Evolutionary conservation across 1,140 invertebrate species (phyloP).

Genomic region (Lutraria rhynchaena): DNA sequence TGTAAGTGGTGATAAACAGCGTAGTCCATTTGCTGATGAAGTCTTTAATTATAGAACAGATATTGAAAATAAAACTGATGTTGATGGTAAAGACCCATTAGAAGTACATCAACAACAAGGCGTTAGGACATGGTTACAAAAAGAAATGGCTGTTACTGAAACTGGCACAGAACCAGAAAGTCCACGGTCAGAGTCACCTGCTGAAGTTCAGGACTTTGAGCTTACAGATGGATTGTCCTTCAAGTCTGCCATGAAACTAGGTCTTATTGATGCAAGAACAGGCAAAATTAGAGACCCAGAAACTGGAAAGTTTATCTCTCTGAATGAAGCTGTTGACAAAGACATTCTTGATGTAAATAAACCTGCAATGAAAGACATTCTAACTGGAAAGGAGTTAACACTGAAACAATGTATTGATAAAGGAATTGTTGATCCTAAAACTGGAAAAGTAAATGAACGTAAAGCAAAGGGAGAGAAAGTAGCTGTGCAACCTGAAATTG

Average conservation of each 20-base stretch:
- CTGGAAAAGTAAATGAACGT: constrained; percentile 79
- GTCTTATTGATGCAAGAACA: constrained; percentile 88
- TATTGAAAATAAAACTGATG: constrained; percentile 61
- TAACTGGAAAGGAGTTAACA: constrained; percentile 68
- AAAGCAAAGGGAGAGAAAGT: constrained; percentile 64
- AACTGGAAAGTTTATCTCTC: constrained; percentile 88
- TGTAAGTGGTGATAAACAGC: constrained; percentile 52
- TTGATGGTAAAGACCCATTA: constrained; percentile 13
- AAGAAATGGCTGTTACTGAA: constrained; percentile 46
- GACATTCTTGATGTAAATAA: constrained; percentile 87
- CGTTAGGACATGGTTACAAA: constrained; percentile 31
- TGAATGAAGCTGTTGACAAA: constrained; percentile 91
- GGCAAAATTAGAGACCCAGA: constrained; percentile 91
- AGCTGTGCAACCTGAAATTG: constrained; percentile 61
- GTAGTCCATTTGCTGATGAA: constrained; percentile 68
- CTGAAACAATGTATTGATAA: constrained; percentile 80
- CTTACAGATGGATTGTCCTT: constrained; percentile 72
- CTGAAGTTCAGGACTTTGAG: constrained; percentile 28
- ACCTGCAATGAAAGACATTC: constrained; percentile 81
- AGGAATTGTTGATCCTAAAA: constrained; percentile 79
- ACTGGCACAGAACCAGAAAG: constrained; percentile 11
- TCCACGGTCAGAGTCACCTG: constrained; percentile 21
- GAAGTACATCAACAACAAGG: constrained; percentile 50
- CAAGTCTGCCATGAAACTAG: constrained; percentile 84
- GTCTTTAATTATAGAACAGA: constrained; percentile 76